Evolutionary conservation across 2,797 vertebrate genomes (phyloP).

Genomic region (Streptopelia turtur): DNA sequence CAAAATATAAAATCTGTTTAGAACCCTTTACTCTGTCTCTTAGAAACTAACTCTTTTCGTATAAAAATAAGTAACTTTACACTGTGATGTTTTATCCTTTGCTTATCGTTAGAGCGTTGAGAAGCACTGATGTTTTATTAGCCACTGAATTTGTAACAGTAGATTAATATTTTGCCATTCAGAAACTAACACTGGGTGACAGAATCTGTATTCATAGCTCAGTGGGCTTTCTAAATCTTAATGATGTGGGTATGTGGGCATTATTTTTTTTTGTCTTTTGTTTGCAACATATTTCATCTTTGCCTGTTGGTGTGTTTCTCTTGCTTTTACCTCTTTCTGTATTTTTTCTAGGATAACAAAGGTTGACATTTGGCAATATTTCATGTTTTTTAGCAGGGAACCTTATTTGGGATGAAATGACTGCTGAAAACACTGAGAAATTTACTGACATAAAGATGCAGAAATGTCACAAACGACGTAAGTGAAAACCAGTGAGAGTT

Average conservation of each 20-base stretch:
- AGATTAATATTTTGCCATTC: neutral
- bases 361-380: neutral
- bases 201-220: neutral
- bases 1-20: neutral
- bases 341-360: neutral
- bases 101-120: neutral
- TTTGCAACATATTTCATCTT: neutral
- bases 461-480: slow-evolving; percentile 72
- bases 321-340: neutral
- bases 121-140: neutral
- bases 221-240: neutral
- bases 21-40: neutral
- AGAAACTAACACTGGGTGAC: neutral
- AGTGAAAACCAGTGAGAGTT: slow-evolving; percentile 26
- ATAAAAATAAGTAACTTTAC: neutral
- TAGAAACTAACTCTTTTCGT: neutral
- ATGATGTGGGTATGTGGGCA: rapidly evolving
- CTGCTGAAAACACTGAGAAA: slow-evolving; percentile 35
- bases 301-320: neutral
- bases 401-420: slow-evolving; percentile 63
- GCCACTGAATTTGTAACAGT: neutral
- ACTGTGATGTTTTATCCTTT: neutral
- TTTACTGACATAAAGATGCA: slow-evolving; percentile 48
- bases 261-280: neutral
- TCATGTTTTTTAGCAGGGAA: slow-evolving; percentile 47